Conservation (phyloP, 1,140 invertebrate genomes). For the Vanessa tameamea region DNA sequence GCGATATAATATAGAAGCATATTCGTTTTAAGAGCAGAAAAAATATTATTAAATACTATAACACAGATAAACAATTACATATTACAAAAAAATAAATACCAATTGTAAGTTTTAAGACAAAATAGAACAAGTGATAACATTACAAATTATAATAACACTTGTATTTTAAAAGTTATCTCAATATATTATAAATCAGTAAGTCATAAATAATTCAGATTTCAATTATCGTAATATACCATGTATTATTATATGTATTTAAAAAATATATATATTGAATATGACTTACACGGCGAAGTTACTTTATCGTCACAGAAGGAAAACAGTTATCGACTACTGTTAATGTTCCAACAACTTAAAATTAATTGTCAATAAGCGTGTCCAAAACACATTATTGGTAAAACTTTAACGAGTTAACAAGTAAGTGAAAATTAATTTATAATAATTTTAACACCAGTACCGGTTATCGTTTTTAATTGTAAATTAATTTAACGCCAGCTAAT, state of each 20-base stretch:
- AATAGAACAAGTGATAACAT: no score
- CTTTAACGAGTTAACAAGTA: conserved; percentile 73
- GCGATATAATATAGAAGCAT: no score
- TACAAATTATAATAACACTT: no score
- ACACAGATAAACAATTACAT: no score
- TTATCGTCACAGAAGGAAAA: not conserved
- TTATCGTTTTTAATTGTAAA: conserved; percentile 62
- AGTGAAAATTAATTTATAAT: conserved; percentile 69
- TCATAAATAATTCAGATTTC: no score
- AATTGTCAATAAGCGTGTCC: conserved; percentile 65
- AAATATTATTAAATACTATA: no score
- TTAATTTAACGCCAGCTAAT: conserved; percentile 64
- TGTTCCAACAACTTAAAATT: conserved; percentile 37
- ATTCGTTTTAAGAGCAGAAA: no score
- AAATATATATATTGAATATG: not conserved
- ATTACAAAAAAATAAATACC: no score
- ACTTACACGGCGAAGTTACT: conserved; percentile 12
- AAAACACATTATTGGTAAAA: conserved; percentile 57
- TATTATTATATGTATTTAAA: not conserved
- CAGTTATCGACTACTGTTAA: conserved; percentile 23
- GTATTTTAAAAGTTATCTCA: no score
- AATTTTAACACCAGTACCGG: conserved; percentile 44
- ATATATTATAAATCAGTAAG: no score
- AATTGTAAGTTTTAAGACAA: no score
- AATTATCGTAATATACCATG: no score